Conservation (phyloP, 2,888 invertebrate genomes). For the Crematogaster levior region DNA sequence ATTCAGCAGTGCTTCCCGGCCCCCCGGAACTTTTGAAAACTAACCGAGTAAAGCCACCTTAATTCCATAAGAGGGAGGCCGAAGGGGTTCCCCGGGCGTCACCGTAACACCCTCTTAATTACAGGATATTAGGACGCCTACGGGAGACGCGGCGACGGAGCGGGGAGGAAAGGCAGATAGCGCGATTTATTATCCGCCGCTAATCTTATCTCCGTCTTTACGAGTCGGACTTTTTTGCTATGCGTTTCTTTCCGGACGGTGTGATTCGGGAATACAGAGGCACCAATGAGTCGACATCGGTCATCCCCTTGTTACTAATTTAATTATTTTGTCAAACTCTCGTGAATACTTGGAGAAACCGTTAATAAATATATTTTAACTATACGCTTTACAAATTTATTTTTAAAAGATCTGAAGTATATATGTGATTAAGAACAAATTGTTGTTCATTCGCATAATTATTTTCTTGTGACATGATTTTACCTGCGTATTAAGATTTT, state of each 20-base stretch:
- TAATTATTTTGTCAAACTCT: background rate
- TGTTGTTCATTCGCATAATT: background rate
- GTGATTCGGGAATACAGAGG: background rate
- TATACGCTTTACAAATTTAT: background rate
- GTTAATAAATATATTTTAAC: background rate
- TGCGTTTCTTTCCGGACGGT: background rate
- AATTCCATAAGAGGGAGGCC: conserved; percentile 83
- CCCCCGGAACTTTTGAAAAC: conserved; percentile 83
- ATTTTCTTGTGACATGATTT: background rate
- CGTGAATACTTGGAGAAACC: background rate
- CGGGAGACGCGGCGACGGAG: conserved; percentile 67
- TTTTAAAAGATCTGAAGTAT: background rate
- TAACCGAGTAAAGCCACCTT: conserved; percentile 84
- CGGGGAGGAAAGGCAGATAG: conserved; percentile 69
- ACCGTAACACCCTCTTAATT: conserved; percentile 84
- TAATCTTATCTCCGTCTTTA: conserved; percentile 72
- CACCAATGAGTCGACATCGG: background rate
- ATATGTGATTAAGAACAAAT: conserved; percentile 6
- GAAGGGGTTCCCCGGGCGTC: conserved; percentile 80
- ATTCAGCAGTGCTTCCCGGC: conserved; percentile 83
- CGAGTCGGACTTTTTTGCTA: conserved; percentile 61
- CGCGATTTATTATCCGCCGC: conserved; percentile 71
- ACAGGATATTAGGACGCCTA: conserved; percentile 83
- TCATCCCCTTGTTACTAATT: background rate
- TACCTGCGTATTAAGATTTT: background rate